These are phyloP conservation scores for Colletes collaris DNA, from an alignment of 2,888 invertebrate species.

Conservation along the genomic window DNA sequence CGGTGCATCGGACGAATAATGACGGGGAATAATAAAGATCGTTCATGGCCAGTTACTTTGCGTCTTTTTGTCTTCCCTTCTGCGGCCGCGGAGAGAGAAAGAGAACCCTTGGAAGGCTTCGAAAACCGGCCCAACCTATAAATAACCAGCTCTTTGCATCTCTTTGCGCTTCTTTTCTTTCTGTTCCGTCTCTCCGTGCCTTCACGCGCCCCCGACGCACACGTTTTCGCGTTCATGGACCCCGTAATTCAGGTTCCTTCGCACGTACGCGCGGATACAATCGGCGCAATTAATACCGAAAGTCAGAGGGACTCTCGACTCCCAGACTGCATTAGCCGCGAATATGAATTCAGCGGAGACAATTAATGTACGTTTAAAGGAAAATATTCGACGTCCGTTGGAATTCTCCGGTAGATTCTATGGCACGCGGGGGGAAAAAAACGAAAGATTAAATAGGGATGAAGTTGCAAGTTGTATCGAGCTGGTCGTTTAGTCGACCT, in stretches of 20 bases:
- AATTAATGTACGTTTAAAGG: not conserved
- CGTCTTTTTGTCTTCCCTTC: conserved; percentile 19
- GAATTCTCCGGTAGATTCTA: no score
- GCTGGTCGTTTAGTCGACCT: no score
- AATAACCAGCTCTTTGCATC: conserved; percentile 69
- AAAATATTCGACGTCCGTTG: not conserved
- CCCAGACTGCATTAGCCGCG: conserved; percentile 4
- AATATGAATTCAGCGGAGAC: conserved; percentile 8
- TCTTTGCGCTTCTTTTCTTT: conserved; percentile 61
- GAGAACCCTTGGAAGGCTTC: conserved; percentile 54
- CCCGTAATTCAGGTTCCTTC: conserved; percentile 68
- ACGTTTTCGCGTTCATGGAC: conserved; percentile 64
- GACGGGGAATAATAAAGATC: conserved; percentile 62
- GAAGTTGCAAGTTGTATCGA: no score
- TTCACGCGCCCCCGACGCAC: conserved; percentile 47
- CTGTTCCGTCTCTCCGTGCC: conserved; percentile 28
- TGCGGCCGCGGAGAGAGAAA: conserved; percentile 16
- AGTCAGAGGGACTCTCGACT: conserved; percentile 10
- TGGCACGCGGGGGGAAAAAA: no score
- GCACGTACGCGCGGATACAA: conserved; percentile 64
- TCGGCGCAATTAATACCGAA: conserved; percentile 59
- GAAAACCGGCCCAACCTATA: conserved; percentile 64
- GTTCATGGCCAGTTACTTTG: conserved; percentile 18
- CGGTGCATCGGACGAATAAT: conserved; percentile 54
- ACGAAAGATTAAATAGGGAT: no score